phyloP scores from a whole-genome alignment of 2,888 invertebrate genomes.

The Erebia epiphron region DNA sequence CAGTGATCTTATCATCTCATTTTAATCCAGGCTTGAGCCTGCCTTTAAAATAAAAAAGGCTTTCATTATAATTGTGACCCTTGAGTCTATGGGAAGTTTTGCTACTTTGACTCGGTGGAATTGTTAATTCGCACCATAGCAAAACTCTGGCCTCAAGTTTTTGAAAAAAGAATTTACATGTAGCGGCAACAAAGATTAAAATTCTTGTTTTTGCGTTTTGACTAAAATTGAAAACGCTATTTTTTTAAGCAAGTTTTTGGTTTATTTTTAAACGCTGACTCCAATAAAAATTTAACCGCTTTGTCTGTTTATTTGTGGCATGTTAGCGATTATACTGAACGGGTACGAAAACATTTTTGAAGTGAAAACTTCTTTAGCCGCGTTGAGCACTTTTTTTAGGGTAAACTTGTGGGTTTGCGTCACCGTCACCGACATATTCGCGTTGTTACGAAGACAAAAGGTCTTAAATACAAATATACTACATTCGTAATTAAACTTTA shows the following conservation, averaged over 20 bases:
- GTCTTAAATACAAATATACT: no score
- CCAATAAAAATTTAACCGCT: no score
- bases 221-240: conserved; percentile 11
- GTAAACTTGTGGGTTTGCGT: no score
- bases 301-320: no score
- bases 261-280: neutral
- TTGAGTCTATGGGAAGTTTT: conserved; percentile 29
- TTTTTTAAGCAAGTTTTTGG: neutral
- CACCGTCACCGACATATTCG: no score
- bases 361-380: no score
- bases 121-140: conserved; percentile 37
- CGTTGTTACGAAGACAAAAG: no score
- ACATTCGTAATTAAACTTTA: no score
- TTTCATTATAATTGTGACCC: conserved; percentile 31
- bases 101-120: conserved; percentile 31
- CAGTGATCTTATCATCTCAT: conserved; percentile 15
- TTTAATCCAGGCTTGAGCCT: conserved; percentile 20
- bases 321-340: no score
- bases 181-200: conserved; percentile 19
- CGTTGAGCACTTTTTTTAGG: no score
- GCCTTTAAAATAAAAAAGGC: conserved; percentile 21
- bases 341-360: no score
- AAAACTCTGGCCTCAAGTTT: conserved; percentile 9
- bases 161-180: conserved; percentile 26
- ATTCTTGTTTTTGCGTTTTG: conserved; percentile 11